Conservation (phyloP, 2,113 vertebrate genomes). For the Clarias batrachus region DNA sequence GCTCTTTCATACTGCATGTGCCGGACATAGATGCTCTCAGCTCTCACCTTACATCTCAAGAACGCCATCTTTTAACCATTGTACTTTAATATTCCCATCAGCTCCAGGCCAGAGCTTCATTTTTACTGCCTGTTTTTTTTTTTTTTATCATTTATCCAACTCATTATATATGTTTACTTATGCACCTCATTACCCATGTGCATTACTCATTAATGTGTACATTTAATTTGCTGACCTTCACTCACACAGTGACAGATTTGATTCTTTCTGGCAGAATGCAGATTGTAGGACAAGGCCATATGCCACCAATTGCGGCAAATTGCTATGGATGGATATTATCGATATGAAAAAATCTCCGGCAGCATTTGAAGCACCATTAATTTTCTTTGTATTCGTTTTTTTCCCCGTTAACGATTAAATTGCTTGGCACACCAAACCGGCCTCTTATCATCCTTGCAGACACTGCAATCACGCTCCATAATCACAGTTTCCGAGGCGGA, state of each 20-base stretch:
- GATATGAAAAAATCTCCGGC: conserved; percentile 47
- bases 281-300: conserved; percentile 65
- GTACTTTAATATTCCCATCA: conserved; percentile 11
- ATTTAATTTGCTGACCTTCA: conserved; percentile 42
- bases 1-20: conserved; percentile 64
- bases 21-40: conserved; percentile 66
- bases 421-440: conserved; percentile 67
- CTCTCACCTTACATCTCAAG: conserved; percentile 56
- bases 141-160: conserved; percentile 2
- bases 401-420: conserved; percentile 61
- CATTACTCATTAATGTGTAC: conserved; percentile 43
- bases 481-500: conserved; percentile 76
- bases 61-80: conserved; percentile 52
- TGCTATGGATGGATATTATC: conserved; percentile 69
- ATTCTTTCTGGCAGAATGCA: conserved; percentile 62
- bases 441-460: conserved; percentile 72
- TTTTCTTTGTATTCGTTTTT: conserved; percentile 64
- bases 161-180: conserved; percentile 44
- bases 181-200: conserved; percentile 24
- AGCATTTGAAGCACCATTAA: conserved; percentile 74
- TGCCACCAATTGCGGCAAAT: conserved; percentile 69
- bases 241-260: conserved; percentile 61
- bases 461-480: conserved; percentile 76
- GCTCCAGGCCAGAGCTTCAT: conserved; percentile 21
- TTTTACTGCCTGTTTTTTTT: background rate